These are phyloP conservation scores for Amblyornis subalaris DNA, from an alignment of 2,113 vertebrate genomes.

Conservation along the genomic window DNA sequence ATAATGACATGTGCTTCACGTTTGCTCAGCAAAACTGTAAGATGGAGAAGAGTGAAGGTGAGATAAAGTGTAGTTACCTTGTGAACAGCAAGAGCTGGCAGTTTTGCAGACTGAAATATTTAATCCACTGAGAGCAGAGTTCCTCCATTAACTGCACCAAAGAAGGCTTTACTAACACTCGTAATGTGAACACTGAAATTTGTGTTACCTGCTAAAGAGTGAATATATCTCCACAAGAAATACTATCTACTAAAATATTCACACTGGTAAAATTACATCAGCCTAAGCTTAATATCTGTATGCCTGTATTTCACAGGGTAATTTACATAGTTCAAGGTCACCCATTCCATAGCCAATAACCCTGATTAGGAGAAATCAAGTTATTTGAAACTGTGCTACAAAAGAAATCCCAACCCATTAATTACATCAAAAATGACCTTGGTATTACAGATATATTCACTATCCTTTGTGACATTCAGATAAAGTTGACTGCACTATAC, in stretches of 20 bases:
- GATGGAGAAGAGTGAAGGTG: not conserved
- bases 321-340: constrained; percentile 25
- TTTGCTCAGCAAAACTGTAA: not conserved
- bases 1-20: not conserved
- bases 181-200: not conserved
- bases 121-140: not conserved
- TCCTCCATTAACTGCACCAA: not conserved
- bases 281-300: not conserved
- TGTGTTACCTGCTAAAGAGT: not conserved
- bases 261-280: not conserved
- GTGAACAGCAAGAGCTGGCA: not conserved
- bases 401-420: constrained; percentile 11
- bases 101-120: not conserved
- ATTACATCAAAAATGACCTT: constrained; percentile 14
- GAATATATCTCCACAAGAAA: not conserved
- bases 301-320: not conserved
- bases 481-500: not conserved
- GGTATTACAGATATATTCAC: not conserved
- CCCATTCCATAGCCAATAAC: not conserved
- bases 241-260: not conserved
- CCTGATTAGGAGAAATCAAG: not conserved
- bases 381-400: not conserved
- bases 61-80: not conserved
- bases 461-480: not conserved
- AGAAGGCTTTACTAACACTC: not conserved